phyloP scores from a whole-genome alignment of 2,888 invertebrate genomes.

The Agonum fuliginosum region DNA sequence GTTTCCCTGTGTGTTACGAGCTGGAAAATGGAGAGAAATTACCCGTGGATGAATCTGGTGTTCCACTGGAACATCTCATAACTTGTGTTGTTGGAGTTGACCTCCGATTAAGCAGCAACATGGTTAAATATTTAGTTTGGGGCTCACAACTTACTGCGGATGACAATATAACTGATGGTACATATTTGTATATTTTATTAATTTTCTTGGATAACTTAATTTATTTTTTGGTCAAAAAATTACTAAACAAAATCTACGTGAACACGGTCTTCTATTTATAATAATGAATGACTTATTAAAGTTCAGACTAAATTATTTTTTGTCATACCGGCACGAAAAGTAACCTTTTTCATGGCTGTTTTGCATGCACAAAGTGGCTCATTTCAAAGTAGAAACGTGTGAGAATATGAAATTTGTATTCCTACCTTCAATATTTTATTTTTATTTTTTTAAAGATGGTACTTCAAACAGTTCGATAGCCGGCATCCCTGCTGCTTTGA shows the following conservation, averaged over 20 bases:
- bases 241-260: no score
- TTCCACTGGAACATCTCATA: constrained; percentile 92
- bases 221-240: not conserved
- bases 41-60: constrained; percentile 81
- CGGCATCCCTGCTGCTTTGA: constrained; percentile 64
- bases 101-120: constrained; percentile 72
- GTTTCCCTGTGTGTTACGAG: constrained; percentile 88
- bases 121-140: constrained; percentile 76
- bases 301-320: no score
- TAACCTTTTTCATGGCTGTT: no score
- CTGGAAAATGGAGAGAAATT: constrained; percentile 80
- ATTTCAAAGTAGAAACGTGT: no score
- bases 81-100: constrained; percentile 87
- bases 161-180: constrained; percentile 69
- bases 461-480: constrained; percentile 41
- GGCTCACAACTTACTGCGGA: constrained; percentile 66
- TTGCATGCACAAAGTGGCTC: no score
- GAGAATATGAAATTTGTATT: not conserved
- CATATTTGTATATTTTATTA: not conserved
- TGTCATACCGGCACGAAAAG: no score
- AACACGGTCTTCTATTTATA: no score
- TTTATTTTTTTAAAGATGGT: no score
- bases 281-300: no score
- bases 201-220: not conserved
- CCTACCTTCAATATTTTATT: no score